Evolutionary conservation across 1,140 invertebrate species (phyloP), one percentile per base, ranked within the genome.

Genomic region (Triops longicaudatus): DNA sequence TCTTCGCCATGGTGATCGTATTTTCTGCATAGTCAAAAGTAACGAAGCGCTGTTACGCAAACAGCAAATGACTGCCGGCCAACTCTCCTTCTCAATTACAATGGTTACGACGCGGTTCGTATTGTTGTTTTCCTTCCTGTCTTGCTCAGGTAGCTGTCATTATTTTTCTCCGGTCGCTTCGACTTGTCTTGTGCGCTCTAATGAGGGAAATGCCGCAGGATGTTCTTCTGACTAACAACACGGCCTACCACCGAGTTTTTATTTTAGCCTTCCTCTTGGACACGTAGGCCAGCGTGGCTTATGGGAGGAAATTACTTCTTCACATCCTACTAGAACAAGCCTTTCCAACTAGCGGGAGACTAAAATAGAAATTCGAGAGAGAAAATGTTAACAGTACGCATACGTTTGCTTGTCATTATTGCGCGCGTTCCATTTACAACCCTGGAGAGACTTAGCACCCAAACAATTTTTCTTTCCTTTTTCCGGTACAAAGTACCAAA

Each of bases 1-100:
- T 63, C 74, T 75, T 26, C 74, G 74, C 74, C 74, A 75, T 42
- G 74, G 74, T 41, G 74, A 42, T 50, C 74, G 74, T n/a, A 75
- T 17, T 31, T 75, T 75, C 43, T 75, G 74, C 74, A 75, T 75
- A 17, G 43, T 41, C 14, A 17, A 22, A 12, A 7, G 73, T 11
- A 41, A 22, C 27, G 73, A 73, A 28, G 31, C 9, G 73, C 28
- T 11, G 27, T 28, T 37, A 12, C 9, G 10, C 26, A 27, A 22
- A 28, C 31, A 26, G 31, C 31, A 37, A 22, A 37, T 31, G 26
- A 50, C 74, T n/a, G 74, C 22, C 2, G 27, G 74, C 74, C 74
- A 63, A 28, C 74, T 75, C 17, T 26, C 41, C 73, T 37, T 44
- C n/a, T 26, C 31, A 37, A 75, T 63, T 63, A 63, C 11, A 22